Base-by-base conservation (phyloP, 23 tunicate species). In the Styela clava region DNA sequence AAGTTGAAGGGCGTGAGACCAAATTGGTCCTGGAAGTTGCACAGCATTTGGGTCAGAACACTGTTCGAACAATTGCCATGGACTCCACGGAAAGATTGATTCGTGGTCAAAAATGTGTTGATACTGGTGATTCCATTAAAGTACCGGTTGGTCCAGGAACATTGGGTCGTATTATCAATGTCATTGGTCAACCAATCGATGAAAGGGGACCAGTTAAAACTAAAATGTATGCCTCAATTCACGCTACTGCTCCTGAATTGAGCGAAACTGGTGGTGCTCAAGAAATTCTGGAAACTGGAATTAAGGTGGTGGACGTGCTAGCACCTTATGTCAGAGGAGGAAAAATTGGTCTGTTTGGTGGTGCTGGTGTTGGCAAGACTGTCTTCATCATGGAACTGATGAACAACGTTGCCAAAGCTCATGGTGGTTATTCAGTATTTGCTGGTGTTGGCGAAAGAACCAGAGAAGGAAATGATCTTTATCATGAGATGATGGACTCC, bases 51-150 rank as follows among this genome's bases (percentile, higher is more conserved):
- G 98, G 99, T 31, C 99, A 96, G 51, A 96, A 96, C 94, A 96
- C 99, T 33, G 99, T 96, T 31, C 99, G 99, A 16, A 96, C 99
- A 24, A 96, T 96, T 96, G 99, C 99, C 87, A 96, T 96, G 99
- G 99, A 96, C 80, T 93, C 99, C 61, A 96, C 99, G 21, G 97
- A 96, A 78, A 86, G 99, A 76, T 78, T 96, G 73, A 93, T 96
- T 69, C 86, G 99, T 69, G 99, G 99, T 3, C 99, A 96, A 70
- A 78, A 76, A 63, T 97, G 95, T 63, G 94, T 91, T 70, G 99
- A 96, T 72, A 95, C 88, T 52, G 99, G 99, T n/a, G 89, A 92
- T 16, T 96, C 99, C 26, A 96, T 96, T 70, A 78, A 74, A 65
- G 99, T 96, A 24, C 99, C 99, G 20, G 99, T 96, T 36, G 99